phyloP scores from a whole-genome alignment of 2,888 invertebrate genomes.

The Melanotus villosus region DNA sequence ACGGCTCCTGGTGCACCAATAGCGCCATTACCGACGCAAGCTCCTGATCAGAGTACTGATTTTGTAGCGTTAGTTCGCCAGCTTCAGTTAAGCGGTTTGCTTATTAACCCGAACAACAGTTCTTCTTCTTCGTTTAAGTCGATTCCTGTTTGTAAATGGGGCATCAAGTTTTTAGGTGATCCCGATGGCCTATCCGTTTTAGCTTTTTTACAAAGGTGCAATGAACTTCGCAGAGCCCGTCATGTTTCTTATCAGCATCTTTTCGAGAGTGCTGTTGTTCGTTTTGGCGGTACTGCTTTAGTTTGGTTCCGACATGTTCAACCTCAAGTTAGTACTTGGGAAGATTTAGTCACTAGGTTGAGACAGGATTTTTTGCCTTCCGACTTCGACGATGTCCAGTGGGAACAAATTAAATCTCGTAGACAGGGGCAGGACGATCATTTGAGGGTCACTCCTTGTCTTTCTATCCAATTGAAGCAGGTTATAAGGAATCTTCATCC shows the following conservation, averaged over 20 bases:
- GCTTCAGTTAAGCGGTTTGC: no score
- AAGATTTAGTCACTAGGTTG: slow-evolving; percentile 1
- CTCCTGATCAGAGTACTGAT: no score
- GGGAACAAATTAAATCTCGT: slow-evolving; percentile 5
- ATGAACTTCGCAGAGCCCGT: slow-evolving; percentile 42
- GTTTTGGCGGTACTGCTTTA: slow-evolving; percentile 42
- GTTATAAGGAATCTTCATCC: slow-evolving; percentile 3
- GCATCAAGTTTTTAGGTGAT: slow-evolving; percentile 11
- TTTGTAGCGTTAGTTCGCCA: no score
- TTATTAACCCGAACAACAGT: no score
- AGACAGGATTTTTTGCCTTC: slow-evolving; percentile 36
- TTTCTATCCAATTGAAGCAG: not conserved
- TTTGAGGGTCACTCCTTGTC: slow-evolving; percentile 5
- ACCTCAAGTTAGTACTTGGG: not conserved
- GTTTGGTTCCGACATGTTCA: slow-evolving; percentile 39
- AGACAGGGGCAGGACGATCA: slow-evolving; percentile 11
- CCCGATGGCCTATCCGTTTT: slow-evolving; percentile 24
- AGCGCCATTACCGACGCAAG: no score
- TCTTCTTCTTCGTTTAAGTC: no score
- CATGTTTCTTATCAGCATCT: slow-evolving; percentile 36
- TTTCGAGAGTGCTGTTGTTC: slow-evolving; percentile 38
- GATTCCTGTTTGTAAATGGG: slow-evolving; percentile 21
- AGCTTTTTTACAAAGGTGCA: slow-evolving; percentile 37
- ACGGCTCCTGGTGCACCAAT: no score
- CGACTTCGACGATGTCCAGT: slow-evolving; percentile 25